Percentiles rank a stretch among this genome's conserved stretches.
Conservation (phyloP, 1,140 invertebrate genomes). For the Pentalonia nigronervosa region DNA sequence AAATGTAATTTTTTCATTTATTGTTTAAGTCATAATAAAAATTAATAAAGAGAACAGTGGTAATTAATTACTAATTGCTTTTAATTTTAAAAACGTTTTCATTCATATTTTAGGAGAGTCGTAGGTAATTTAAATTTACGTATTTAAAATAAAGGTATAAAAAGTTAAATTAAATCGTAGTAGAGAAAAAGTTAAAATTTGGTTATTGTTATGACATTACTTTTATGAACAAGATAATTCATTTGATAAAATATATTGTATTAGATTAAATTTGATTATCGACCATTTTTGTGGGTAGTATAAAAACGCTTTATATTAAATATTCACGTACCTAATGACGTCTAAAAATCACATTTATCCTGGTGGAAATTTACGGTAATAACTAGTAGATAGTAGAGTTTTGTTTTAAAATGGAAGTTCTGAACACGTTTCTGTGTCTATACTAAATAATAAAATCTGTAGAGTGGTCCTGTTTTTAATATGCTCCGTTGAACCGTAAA, state of each 20-base stretch:
- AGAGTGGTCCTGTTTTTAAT: not conserved
- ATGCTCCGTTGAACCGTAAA: not conserved
- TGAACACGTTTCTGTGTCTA: not conserved
- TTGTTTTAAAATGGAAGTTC: not conserved
- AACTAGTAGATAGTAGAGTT: not conserved
- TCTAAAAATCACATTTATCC: too few species aligned
- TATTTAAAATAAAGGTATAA: not conserved
- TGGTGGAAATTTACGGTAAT: too few species aligned
- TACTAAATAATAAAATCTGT: too few species aligned
- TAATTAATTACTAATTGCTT: not conserved
- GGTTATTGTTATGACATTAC: not conserved
- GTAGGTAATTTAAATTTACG: not conserved
- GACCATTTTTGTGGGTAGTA: not conserved
- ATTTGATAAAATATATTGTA: not conserved
- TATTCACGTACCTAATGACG: not conserved
- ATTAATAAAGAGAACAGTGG: not conserved
- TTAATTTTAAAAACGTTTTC: not conserved
- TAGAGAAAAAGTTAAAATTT: not conserved
- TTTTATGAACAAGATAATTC: not conserved
- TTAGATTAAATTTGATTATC: not conserved
- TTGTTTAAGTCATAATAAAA: not conserved
- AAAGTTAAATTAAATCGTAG: not conserved
- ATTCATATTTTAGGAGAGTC: not conserved
- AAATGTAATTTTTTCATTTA: not conserved
- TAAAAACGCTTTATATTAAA: not conserved